These are phyloP conservation scores for Lithophane socia DNA, from an alignment of 2,888 invertebrate species.

Conservation along the genomic window DNA sequence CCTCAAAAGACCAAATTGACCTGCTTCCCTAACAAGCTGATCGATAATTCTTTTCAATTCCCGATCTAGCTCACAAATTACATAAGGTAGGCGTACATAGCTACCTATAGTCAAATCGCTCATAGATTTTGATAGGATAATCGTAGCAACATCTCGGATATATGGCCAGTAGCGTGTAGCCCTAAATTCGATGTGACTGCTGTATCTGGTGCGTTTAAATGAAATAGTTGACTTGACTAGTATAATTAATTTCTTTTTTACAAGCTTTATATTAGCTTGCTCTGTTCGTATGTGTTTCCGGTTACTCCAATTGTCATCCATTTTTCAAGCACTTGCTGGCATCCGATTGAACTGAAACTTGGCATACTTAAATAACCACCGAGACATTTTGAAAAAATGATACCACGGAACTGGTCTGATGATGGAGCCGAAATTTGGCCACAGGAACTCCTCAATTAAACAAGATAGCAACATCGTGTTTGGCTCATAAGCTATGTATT, in stretches of 20 bases:
- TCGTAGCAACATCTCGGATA: slow-evolving; percentile 57
- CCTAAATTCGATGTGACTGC: slow-evolving; percentile 68
- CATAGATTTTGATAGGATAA: slow-evolving; percentile 54
- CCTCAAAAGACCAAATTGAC: background rate
- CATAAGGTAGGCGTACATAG: background rate
- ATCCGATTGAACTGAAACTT: too few relatives aligned
- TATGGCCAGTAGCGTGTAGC: slow-evolving; percentile 57
- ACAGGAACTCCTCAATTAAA: too few relatives aligned
- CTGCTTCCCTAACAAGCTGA: background rate
- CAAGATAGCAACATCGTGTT: too few relatives aligned
- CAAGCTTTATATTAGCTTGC: too few relatives aligned
- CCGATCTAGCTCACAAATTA: background rate
- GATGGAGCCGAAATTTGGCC: too few relatives aligned
- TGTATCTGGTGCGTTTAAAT: background rate
- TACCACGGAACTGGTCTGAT: too few relatives aligned
- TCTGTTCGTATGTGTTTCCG: too few relatives aligned
- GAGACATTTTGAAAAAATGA: too few relatives aligned
- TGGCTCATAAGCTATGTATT: too few relatives aligned
- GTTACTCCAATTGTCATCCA: too few relatives aligned
- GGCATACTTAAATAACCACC: too few relatives aligned
- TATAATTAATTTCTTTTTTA: background rate
- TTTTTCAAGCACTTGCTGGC: too few relatives aligned
- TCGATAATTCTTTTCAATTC: slow-evolving; percentile 14
- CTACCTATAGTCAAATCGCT: slow-evolving; percentile 3
- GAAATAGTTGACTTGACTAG: slow-evolving; percentile 21